phyloP scores from a whole-genome alignment of 2,888 invertebrate species.

The Thelaira solivaga region DNA sequence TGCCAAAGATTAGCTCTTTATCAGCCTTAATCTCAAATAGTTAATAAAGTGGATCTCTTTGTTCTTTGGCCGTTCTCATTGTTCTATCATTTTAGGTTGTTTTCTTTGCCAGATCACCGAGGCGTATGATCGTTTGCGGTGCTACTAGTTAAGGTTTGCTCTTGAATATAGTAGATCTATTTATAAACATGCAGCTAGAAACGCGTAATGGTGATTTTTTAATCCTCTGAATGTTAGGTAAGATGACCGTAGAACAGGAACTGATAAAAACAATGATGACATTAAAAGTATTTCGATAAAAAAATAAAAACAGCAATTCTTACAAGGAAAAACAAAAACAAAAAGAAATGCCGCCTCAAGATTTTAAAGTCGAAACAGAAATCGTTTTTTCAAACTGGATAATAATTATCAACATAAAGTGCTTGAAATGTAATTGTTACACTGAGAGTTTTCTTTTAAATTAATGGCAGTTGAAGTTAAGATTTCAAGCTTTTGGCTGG shows the following conservation, averaged over 20 bases:
- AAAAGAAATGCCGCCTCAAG: conserved; percentile 14
- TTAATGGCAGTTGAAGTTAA: neutral
- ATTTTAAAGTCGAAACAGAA: neutral
- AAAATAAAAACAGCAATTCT: too few relatives aligned
- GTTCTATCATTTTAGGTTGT: conserved; percentile 59
- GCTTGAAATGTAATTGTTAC: neutral
- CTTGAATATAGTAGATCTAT: too few relatives aligned
- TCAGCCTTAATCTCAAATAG: conserved; percentile 76
- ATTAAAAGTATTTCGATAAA: conserved; percentile 60
- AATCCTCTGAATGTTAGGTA: conserved; percentile 55
- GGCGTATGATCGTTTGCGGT: conserved; percentile 70
- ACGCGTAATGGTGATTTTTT: conserved; percentile 44
- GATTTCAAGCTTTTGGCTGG: too few relatives aligned
- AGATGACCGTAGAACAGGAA: conserved; percentile 54
- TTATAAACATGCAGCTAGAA: neutral
- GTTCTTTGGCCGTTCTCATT: conserved; percentile 72
- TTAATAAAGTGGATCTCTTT: conserved; percentile 76
- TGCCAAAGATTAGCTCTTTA: conserved; percentile 74
- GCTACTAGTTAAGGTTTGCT: conserved; percentile 42
- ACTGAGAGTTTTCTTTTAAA: neutral
- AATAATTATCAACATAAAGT: neutral
- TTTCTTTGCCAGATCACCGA: conserved; percentile 68
- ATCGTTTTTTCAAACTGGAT: neutral
- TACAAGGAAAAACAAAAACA: conserved; percentile 22
- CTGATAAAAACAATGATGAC: conserved; percentile 60